phyloP scores from a whole-genome alignment of 1,140 invertebrate species.

The Adoxophyes honmai region DNA sequence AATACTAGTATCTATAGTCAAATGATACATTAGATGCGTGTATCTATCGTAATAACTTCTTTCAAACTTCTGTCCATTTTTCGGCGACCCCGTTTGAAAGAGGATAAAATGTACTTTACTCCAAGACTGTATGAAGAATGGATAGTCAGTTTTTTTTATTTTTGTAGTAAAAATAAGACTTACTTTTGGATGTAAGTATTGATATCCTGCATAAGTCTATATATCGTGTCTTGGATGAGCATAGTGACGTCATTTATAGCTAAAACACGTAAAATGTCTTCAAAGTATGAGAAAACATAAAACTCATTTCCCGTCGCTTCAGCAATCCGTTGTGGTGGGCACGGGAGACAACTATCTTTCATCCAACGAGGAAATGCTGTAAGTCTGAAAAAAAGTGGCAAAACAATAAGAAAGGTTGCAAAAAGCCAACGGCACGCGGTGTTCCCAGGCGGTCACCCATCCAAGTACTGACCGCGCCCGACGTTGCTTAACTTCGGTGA shows the following conservation, averaged over 20 bases:
- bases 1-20: no score
- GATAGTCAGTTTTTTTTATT: no score
- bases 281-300: constrained; percentile 84
- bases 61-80: no score
- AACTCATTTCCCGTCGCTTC: constrained; percentile 77
- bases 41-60: no score
- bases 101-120: no score
- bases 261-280: constrained; percentile 84
- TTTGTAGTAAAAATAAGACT: constrained; percentile 28
- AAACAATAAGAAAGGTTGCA: neutral
- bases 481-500: constrained; percentile 13
- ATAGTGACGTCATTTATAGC: constrained; percentile 82
- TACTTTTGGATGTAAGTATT: constrained; percentile 82
- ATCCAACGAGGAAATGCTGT: constrained; percentile 90
- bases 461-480: constrained; percentile 10
- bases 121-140: no score
- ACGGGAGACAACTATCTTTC: constrained; percentile 87
- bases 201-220: constrained; percentile 80
- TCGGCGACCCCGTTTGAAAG: no score
- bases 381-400: constrained; percentile 71
- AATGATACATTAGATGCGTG: no score
- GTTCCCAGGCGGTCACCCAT: constrained; percentile 9
- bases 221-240: constrained; percentile 82
- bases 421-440: constrained; percentile 9
- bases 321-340: constrained; percentile 78